Percentiles rank a stretch among this genome's conserved stretches.
phyloP scores from a whole-genome alignment of 2,888 invertebrate species.

The Metallyticus violacea region DNA sequence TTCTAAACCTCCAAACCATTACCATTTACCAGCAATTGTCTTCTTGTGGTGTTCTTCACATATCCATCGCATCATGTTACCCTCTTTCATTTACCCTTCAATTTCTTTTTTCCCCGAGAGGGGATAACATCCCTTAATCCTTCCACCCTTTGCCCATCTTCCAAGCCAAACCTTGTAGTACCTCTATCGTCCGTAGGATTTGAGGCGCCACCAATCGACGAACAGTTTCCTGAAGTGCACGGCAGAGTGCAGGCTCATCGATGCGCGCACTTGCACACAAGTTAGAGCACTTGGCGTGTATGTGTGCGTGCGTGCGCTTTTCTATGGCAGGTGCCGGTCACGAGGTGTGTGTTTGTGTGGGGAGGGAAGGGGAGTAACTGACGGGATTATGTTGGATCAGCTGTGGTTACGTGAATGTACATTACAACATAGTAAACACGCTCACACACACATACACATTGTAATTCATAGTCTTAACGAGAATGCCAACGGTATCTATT shows the following conservation, averaged over 20 bases:
- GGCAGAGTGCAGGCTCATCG: constrained; percentile 22
- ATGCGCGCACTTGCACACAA: constrained; percentile 12
- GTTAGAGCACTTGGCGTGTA: background rate
- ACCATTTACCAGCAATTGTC: background rate
- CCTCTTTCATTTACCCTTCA: background rate
- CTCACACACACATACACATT: background rate
- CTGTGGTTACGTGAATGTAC: background rate
- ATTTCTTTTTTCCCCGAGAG: background rate
- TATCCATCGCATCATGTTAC: background rate
- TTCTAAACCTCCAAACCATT: background rate
- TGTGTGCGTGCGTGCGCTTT: background rate
- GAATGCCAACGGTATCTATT: background rate
- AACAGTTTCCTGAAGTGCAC: constrained; percentile 24
- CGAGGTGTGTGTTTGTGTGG: background rate
- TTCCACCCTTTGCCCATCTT: background rate
- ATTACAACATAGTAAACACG: background rate
- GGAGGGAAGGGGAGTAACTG: background rate
- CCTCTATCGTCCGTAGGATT: constrained; percentile 19
- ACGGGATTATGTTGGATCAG: background rate
- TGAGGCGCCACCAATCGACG: constrained; percentile 28
- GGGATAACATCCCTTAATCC: background rate
- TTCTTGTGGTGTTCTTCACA: background rate
- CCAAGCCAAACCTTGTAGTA: constrained; percentile 19
- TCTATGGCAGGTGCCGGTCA: background rate
- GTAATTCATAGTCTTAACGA: background rate